Base-by-base conservation (phyloP, 2,113 vertebrate genomes). In the Macheiramphus alcinus region DNA sequence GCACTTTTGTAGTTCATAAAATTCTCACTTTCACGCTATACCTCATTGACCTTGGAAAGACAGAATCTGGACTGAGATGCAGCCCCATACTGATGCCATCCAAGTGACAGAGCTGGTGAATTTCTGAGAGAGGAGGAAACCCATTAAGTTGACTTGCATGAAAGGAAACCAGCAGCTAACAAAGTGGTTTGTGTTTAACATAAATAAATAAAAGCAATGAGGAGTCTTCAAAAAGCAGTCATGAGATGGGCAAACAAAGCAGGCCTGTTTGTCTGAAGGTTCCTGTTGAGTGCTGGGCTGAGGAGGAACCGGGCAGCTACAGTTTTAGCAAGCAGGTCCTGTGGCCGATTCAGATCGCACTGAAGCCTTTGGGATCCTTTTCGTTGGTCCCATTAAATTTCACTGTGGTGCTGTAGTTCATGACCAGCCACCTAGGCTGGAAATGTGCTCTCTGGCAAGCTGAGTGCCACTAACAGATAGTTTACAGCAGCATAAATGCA, bases 1-100 rank as follows among this genome's bases (percentile, higher is more conserved):
- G 78, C 78, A 68, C 87, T 94, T 95, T 8, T 50, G 73, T 91
- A 93, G 90, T 90, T 88, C 53, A 80, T 96, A 85, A 96, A 96
- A 87, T 93, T 95, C 80, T 96, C 89, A 38, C 84, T 94, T 96
- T 90, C 58, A 87, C 29, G 2, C 87, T 91, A 16, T 86, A 78
- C 56, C 62, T 94, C 80, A 53, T 0, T 96, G 89, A 91, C 95
- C 70, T 95, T 93, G 80, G 55, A 71, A 72, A 86, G 58, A 23
- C 56, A 53, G 26, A 80, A 65, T 76, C 48, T 66, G 79, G 88
- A 61, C 43, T 61, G 92, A 75, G 87, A 45, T 68, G 62, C 70
- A 80, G 74, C 58, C 66, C 23, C 3, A 8, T 58, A 45, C 67
- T 2, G 2, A 12, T 61, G 40, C 53, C 82, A 31, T 89, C 78